Evolutionary conservation across 1,140 invertebrate species (phyloP), one percentile per base, ranked within the genome.

Genomic region (Calycopis cecrops): DNA sequence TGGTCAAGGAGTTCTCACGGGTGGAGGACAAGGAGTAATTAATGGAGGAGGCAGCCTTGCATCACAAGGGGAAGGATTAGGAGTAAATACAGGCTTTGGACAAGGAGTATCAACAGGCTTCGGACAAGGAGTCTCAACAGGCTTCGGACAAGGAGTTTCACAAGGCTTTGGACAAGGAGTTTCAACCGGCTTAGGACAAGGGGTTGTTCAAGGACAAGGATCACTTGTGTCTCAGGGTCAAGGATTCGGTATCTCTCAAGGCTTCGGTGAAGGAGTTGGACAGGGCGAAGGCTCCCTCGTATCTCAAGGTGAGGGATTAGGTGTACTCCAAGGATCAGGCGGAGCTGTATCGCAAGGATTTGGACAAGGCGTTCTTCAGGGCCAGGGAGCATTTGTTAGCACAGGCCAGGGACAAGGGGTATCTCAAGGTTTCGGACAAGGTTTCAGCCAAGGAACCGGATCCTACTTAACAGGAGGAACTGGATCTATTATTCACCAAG

Each of bases 351-450:
- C 51, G 9, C 62, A 57, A 28, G 59, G 54, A 3, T 28, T 52
- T 33, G 59, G 63, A 37, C 38, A 51, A 14, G 34, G 34, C 0
- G 35, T 55, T 14, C 35, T 28, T 21, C 54, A 55, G 51, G 59
- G 59, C 4, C 56, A 61, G 33, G 56, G 60, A 12, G 38, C 48
- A 44, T 4, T 44, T 28, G 57, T 63, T 8, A 44, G 14, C 9
- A 57, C 59, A 47, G 49, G 59, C 11, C 21, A 53, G 35, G 63
- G 63, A 9, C 34, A 53, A 17, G 18, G n/a, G 10, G 52, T 62
- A 7, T 48, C 51, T 12, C 63, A 63, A 48, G 63, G 57, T 11
- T 40, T 60, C 12, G 65, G 65, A 1, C 62, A 65, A 58, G 61
- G 55, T 9, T 57, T 64, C 3, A 37, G 34, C 9, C 60, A 62